Evolutionary conservation across 2,113 vertebrate species (phyloP), one percentile per base, ranked within the genome.

Genomic region (Hippocampus mohnikei): DNA sequence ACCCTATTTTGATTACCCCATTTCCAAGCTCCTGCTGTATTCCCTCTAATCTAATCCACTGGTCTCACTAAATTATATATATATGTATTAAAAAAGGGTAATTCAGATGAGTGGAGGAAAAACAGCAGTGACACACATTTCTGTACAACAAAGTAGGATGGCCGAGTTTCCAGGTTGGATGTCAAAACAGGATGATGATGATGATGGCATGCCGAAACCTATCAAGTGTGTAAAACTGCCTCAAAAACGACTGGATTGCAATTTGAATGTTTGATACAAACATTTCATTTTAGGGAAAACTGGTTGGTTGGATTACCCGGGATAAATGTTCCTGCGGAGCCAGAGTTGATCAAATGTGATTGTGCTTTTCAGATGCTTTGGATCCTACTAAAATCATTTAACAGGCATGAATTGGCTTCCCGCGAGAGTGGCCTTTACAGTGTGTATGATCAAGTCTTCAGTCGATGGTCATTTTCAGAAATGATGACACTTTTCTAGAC

Each of bases 1-100:
- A 92, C 88, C 90, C 88, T 85, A 88, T 90, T 92, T 90, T 92
- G 88, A 91, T 92, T 89, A 91, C 90, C 89, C 85, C 84, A 83
- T 88, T 89, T 86, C 81, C 78, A 88, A 75, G 80, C 82, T 74
- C 78, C 78, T 80, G 79, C 79, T 84, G 81, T 78, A 80, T 83
- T 84, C 76, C 71, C 81, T 84, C 80, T 90, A 90, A 90, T 83
- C 79, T 90, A 91, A 90, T 88, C 91, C 88, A 79, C 20, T 84
- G 78, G 74, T 71, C 82, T 83, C 46, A 48, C 77, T 84, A 70
- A 87, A 89, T 83, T 65, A 86, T 71, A n/a, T 71, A n/a, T 71
- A 73, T 79, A 89, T 85, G 76, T 69, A 71, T 46, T 21, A 56
- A 25, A 71, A 59, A 72, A 84, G 85, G 87, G 85, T 88, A 85